These are phyloP conservation scores for Oxygymnocypris stewartii DNA, from an alignment of 2,113 vertebrate genomes.

Conservation along the genomic window DNA sequence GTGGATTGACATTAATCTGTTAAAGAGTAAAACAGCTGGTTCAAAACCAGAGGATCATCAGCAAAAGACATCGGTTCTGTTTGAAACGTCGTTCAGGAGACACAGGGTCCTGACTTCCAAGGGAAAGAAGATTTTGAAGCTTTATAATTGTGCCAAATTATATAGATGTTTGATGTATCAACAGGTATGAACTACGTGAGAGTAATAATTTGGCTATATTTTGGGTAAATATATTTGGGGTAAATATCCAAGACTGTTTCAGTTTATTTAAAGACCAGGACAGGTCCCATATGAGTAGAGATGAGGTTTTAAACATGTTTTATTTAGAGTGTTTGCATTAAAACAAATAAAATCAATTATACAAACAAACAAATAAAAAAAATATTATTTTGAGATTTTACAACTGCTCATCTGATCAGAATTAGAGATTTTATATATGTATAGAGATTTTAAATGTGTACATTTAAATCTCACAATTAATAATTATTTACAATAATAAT, in stretches of 20 bases:
- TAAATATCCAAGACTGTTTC: neutral
- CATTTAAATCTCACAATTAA: neutral
- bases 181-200: neutral
- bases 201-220: neutral
- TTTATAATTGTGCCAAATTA: neutral
- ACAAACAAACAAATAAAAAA: no score
- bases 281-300: no score
- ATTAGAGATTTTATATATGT: no score
- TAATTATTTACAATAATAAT: neutral
- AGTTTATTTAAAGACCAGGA: neutral
- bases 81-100: conserved; percentile 11
- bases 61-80: conserved; percentile 37
- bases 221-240: neutral
- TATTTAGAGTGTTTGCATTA: no score
- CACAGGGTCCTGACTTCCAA: neutral
- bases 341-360: no score
- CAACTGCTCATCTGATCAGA: no score
- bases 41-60: conserved; percentile 42
- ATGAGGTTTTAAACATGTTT: neutral
- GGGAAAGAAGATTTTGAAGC: neutral
- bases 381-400: no score
- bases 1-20: conserved; percentile 37
- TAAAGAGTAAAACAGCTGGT: conserved; percentile 40
- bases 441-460: neutral
- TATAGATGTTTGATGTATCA: no score